A percentile compares a stretch with the other conserved stretches of the same genome.
phyloP scores from a whole-genome alignment of 2,888 invertebrate genomes.

The Hanleya hanleyi region DNA sequence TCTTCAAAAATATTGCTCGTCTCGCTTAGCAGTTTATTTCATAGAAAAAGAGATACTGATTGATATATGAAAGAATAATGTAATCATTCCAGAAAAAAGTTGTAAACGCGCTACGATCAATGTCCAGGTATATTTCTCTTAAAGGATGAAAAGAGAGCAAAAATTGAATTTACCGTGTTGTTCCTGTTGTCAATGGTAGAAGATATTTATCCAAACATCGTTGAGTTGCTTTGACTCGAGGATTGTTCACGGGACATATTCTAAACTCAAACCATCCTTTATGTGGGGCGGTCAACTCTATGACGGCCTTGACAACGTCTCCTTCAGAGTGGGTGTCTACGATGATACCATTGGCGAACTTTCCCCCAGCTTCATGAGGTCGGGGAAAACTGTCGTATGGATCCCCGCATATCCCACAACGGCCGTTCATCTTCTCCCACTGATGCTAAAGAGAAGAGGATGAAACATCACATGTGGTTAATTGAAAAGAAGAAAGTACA shows the following conservation, averaged over 20 bases:
- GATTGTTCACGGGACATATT: conserved; percentile 50
- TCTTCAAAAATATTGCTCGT: too few species aligned
- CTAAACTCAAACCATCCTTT: conserved; percentile 65
- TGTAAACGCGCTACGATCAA: too few species aligned
- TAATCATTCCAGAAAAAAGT: too few species aligned
- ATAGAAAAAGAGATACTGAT: too few species aligned
- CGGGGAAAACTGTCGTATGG: conserved; percentile 76
- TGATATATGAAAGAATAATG: too few species aligned
- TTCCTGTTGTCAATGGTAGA: conserved; percentile 29
- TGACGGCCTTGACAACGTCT: conserved; percentile 48
- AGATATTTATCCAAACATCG: conserved; percentile 40
- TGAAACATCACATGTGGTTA: too few species aligned
- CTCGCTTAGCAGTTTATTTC: too few species aligned
- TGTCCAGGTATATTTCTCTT: too few species aligned
- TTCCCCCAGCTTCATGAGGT: conserved; percentile 61
- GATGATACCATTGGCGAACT: conserved; percentile 56
- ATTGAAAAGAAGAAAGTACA: too few species aligned
- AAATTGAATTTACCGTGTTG: background rate
- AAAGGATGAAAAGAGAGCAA: too few species aligned
- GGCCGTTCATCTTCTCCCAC: conserved; percentile 75
- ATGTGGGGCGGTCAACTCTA: conserved; percentile 65
- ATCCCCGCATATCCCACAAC: conserved; percentile 93
- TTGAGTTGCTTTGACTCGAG: conserved; percentile 38
- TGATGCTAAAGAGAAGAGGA: conserved; percentile 42
- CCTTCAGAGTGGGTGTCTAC: conserved; percentile 52